Evolutionary conservation across 1,140 invertebrate species (phyloP), one percentile per base, ranked within the genome.

Genomic region (Drosophila biarmipes): DNA sequence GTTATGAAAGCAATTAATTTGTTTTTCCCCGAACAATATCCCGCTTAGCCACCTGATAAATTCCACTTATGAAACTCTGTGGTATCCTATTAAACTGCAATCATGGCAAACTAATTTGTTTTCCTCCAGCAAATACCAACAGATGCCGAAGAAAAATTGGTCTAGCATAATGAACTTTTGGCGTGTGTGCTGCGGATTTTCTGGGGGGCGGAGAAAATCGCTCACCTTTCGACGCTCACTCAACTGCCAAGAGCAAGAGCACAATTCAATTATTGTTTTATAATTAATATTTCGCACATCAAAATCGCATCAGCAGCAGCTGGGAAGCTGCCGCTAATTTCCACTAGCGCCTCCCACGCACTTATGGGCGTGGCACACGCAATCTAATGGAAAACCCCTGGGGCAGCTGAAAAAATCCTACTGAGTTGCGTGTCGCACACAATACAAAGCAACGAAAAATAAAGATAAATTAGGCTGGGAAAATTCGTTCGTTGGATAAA

Each of bases 201-300:
- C 40, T 53, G 34, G 58, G 48, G 48, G 59, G 80, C 42, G 58
- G 58, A 54, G 49, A 37, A 53, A 71, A 57, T 64, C 58, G 67
- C 45, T 62, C 78, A 87, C 84, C 81, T 85, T 86, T 85, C 63
- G 51, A 45, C 73, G 53, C 35, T 40, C 59, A 40, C 45, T 66
- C 59, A 51, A 17, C 48, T 49, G 71, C 67, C 78, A 81, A 59
- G 57, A 63, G 43, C 51, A 72, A 57, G 73, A 48, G 63, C 82
- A 86, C 82, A 87, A 87, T 87, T 87, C 82, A 87, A 87, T 87
- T 87, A 90, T 80, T 78, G 80, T 80, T 78, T 86, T 87, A 87
- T 90, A 90, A 90, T 90, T 90, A 90, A 90, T 90, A 90, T 90
- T 90, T 90, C 84, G 84, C 87, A 80, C 87, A 90, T 90, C 85